Conservation (phyloP, 2,113 vertebrate species). For the Cryptomyrus ogoouensis region DNA sequence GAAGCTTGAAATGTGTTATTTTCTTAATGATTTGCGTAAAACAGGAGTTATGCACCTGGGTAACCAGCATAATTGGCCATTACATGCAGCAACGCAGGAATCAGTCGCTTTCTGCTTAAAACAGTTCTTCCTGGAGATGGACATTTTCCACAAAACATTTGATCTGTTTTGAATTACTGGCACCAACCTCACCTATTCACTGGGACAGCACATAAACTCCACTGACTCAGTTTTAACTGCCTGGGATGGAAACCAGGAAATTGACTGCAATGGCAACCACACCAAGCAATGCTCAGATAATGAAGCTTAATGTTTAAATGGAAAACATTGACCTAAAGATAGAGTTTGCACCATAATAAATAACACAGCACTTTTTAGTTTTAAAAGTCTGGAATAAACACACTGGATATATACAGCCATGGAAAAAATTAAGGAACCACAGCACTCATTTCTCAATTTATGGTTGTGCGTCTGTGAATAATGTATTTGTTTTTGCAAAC, state of each 20-base stretch:
- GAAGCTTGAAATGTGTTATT: not conserved
- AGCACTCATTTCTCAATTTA: too few species aligned
- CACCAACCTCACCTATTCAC: not conserved
- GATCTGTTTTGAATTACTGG: conserved; percentile 1
- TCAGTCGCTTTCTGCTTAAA: not conserved
- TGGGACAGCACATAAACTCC: not conserved
- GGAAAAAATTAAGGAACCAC: too few species aligned
- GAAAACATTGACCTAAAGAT: not conserved
- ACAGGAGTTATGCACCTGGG: not conserved
- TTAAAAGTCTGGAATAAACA: not conserved
- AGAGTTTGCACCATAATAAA: not conserved
- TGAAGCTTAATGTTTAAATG: not conserved
- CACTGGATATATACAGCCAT: not conserved
- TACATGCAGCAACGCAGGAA: not conserved
- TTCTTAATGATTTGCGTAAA: not conserved
- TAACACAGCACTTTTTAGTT: not conserved
- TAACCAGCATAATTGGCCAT: not conserved
- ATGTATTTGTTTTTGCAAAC: too few species aligned
- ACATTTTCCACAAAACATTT: not conserved
- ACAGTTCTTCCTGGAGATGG: not conserved
- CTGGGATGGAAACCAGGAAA: not conserved
- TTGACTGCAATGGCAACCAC: not conserved
- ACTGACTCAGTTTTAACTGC: not conserved
- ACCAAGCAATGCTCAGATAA: not conserved
- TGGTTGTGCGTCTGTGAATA: too few species aligned